Conservation (phyloP, 53 echinoderm and acorn worm species). For the Holothuria leucospilota region DNA sequence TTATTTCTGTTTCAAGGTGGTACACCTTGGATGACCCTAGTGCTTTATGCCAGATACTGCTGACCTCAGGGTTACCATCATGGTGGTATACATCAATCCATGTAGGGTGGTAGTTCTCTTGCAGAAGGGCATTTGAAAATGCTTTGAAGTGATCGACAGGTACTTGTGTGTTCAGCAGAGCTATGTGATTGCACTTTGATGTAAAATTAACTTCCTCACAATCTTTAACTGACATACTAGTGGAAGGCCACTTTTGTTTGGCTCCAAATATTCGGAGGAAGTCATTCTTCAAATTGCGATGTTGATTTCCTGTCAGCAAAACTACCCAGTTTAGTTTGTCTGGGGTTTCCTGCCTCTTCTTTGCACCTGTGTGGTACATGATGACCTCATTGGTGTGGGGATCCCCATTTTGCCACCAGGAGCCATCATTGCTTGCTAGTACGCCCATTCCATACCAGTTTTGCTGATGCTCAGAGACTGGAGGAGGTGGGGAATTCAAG, state of each 20-base stretch:
- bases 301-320: conserved; percentile 87
- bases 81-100: conserved; percentile 79
- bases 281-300: conserved; percentile 70
- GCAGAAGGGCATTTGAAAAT: conserved; percentile 60
- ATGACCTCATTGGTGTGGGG: conserved; percentile 90
- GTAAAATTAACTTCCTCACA: conserved; percentile 54
- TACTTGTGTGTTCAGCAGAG: conserved; percentile 69
- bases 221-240: conserved; percentile 68
- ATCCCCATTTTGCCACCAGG: conserved; percentile 97
- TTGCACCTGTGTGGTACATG: conserved; percentile 68
- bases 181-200: conserved; percentile 32
- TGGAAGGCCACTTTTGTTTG: conserved; percentile 70
- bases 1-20: background rate
- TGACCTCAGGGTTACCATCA: conserved; percentile 68
- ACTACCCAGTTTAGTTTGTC: conserved; percentile 73
- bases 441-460: conserved; percentile 95
- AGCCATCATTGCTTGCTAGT: conserved; percentile 63
- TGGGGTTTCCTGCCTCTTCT: conserved; percentile 3
- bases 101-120: conserved; percentile 57
- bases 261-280: conserved; percentile 62
- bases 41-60: conserved; percentile 48
- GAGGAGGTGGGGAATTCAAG: conserved; percentile 67
- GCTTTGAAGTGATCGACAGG: conserved; percentile 69
- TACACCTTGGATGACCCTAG: background rate
- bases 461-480: conserved; percentile 80